phyloP scores from a whole-genome alignment of 1,140 invertebrate species.

The Penaeus vannamei region DNA sequence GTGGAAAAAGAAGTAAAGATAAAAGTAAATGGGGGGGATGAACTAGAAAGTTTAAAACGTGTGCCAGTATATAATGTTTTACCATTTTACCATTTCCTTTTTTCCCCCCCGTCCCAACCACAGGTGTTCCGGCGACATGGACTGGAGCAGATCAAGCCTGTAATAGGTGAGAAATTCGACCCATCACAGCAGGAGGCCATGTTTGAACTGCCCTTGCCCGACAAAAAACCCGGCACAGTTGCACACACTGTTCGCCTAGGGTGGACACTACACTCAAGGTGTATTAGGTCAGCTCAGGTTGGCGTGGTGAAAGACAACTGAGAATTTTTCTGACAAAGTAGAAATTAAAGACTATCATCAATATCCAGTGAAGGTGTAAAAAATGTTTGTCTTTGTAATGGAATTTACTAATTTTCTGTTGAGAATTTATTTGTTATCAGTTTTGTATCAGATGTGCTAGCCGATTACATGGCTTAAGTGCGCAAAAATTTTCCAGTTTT shows the following conservation, averaged over 20 bases:
- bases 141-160: slow-evolving; percentile 45
- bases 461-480: too few relatives aligned
- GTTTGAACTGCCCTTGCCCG: slow-evolving; percentile 63
- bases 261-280: slow-evolving; percentile 64
- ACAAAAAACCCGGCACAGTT: slow-evolving; percentile 57
- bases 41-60: too few relatives aligned
- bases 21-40: background rate
- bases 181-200: slow-evolving; percentile 65
- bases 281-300: slow-evolving; percentile 67
- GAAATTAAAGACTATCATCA: background rate
- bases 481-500: too few relatives aligned
- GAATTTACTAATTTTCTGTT: too few relatives aligned
- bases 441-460: too few relatives aligned
- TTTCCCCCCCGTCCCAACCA: too few relatives aligned
- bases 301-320: slow-evolving; percentile 58
- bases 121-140: slow-evolving; percentile 67
- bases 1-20: background rate
- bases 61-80: background rate
- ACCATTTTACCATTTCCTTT: background rate
- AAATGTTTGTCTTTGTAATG: too few relatives aligned
- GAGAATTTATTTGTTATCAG: too few relatives aligned
- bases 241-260: slow-evolving; percentile 60
- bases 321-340: background rate
- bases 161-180: slow-evolving; percentile 64
- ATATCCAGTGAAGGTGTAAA: too few relatives aligned